phyloP scores from a whole-genome alignment of 64 coral and sea anemone genomes.

The Exaiptasia diaphana region DNA sequence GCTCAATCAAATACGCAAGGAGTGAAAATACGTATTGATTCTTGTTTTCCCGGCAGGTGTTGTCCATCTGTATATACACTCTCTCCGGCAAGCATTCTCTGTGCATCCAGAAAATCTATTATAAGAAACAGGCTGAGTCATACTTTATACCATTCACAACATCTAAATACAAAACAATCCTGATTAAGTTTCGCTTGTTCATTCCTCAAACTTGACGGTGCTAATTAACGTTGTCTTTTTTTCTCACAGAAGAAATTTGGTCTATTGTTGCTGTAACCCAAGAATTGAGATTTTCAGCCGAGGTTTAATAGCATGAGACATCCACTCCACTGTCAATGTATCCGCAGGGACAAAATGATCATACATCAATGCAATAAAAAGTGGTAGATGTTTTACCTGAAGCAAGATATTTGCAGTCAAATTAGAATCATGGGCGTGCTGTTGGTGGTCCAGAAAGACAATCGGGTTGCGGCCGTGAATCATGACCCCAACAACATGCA shows the following conservation, averaged over 20 bases:
- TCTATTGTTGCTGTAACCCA: too few relatives aligned
- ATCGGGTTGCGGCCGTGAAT: not conserved
- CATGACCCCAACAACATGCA: slow-evolving; percentile 3
- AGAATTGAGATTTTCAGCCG: too few relatives aligned
- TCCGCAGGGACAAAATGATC: too few relatives aligned
- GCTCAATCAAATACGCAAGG: not conserved
- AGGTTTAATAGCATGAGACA: too few relatives aligned
- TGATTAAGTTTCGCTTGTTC: too few relatives aligned
- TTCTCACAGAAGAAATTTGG: too few relatives aligned
- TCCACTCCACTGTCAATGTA: too few relatives aligned
- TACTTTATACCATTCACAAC: too few relatives aligned
- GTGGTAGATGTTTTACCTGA: not conserved
- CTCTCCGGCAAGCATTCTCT: not conserved
- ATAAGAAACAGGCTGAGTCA: too few relatives aligned
- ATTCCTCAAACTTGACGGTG: too few relatives aligned
- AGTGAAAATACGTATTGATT: slow-evolving; percentile 5
- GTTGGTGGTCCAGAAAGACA: not conserved
- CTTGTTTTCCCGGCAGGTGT: slow-evolving; percentile 8
- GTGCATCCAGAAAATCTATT: slow-evolving; percentile 23
- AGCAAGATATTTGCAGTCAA: slow-evolving; percentile 1
- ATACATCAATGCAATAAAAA: not conserved
- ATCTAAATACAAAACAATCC: too few relatives aligned
- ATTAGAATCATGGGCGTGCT: slow-evolving; percentile 3
- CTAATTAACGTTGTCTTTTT: too few relatives aligned
- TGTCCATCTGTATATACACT: not conserved